phyloP scores from a whole-genome alignment of 1,140 invertebrate species.

The Drosophila navojoa region DNA sequence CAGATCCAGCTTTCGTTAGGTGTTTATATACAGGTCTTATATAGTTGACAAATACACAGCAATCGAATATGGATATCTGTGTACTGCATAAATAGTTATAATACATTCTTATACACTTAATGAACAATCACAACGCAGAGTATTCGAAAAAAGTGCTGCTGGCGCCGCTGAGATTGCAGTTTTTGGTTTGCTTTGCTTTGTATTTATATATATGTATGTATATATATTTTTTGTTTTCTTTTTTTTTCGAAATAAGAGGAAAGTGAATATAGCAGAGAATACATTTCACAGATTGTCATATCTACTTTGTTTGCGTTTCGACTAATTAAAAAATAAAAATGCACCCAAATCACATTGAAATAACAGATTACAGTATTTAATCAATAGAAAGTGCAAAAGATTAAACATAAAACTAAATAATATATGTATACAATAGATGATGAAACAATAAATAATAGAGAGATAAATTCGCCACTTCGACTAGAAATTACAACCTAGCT shows the following conservation, averaged over 20 bases:
- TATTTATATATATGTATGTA: not conserved
- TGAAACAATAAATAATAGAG: slow-evolving; percentile 19
- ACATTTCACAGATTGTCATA: slow-evolving; percentile 71
- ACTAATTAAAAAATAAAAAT: slow-evolving; percentile 66
- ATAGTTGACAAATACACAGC: slow-evolving; percentile 6
- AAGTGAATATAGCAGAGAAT: slow-evolving; percentile 50
- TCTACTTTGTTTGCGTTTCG: slow-evolving; percentile 57
- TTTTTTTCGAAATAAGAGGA: slow-evolving; percentile 43
- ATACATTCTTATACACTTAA: slow-evolving; percentile 71
- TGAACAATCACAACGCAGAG: slow-evolving; percentile 84
- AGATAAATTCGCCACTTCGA: slow-evolving; percentile 31
- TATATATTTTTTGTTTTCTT: not conserved
- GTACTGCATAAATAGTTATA: slow-evolving; percentile 54
- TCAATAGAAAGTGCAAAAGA: slow-evolving; percentile 55
- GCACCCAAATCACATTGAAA: slow-evolving; percentile 43
- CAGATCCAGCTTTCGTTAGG: slow-evolving; percentile 11
- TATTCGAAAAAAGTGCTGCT: slow-evolving; percentile 73
- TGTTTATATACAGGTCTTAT: slow-evolving; percentile 22
- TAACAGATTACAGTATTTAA: slow-evolving; percentile 71
- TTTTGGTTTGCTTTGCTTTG: slow-evolving; percentile 6
- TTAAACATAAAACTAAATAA: slow-evolving; percentile 51
- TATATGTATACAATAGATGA: slow-evolving; percentile 16
- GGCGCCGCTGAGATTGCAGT: slow-evolving; percentile 58
- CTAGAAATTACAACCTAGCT: slow-evolving; percentile 18
- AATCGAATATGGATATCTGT: slow-evolving; percentile 34